Conservation (phyloP, 2,113 vertebrate species). For the Thunnus thynnus region DNA sequence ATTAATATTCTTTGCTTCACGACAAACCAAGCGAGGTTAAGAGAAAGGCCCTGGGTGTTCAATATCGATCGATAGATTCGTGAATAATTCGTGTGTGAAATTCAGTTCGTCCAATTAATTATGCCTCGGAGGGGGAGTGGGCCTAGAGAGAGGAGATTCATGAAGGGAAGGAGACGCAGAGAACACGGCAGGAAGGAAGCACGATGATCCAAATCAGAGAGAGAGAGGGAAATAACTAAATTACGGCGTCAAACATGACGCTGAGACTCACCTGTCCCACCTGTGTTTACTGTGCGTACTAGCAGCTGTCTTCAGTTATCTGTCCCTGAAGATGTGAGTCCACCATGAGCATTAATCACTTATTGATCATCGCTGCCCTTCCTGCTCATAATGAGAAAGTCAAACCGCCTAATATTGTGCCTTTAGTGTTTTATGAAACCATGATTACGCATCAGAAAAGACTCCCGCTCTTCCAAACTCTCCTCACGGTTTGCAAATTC, state of each 20-base stretch:
- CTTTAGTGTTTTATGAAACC: constrained; percentile 51
- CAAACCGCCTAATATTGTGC: constrained; percentile 67
- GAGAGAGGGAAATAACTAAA: constrained; percentile 24
- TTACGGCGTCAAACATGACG: not conserved
- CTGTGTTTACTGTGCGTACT: constrained; percentile 9
- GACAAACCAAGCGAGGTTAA: constrained; percentile 81
- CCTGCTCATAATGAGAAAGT: constrained; percentile 78
- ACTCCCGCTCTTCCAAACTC: not conserved
- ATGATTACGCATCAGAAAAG: constrained; percentile 43
- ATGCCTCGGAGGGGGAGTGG: constrained; percentile 71
- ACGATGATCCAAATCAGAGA: constrained; percentile 38
- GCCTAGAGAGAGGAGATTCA: constrained; percentile 51
- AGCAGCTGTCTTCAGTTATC: constrained; percentile 33
- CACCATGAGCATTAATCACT: constrained; percentile 72
- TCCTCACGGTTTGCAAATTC: constrained; percentile 3
- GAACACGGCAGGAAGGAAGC: constrained; percentile 38
- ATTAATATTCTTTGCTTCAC: constrained; percentile 80
- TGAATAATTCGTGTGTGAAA: constrained; percentile 88
- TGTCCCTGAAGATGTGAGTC: constrained; percentile 52
- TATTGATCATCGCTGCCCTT: constrained; percentile 74
- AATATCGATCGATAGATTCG: constrained; percentile 84
- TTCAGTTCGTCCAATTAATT: constrained; percentile 86
- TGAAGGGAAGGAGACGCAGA: constrained; percentile 46
- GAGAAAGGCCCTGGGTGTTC: constrained; percentile 82
- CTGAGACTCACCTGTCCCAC: constrained; percentile 25